Conservation (phyloP, 2,797 vertebrate genomes). For the Labroides dimidiatus region DNA sequence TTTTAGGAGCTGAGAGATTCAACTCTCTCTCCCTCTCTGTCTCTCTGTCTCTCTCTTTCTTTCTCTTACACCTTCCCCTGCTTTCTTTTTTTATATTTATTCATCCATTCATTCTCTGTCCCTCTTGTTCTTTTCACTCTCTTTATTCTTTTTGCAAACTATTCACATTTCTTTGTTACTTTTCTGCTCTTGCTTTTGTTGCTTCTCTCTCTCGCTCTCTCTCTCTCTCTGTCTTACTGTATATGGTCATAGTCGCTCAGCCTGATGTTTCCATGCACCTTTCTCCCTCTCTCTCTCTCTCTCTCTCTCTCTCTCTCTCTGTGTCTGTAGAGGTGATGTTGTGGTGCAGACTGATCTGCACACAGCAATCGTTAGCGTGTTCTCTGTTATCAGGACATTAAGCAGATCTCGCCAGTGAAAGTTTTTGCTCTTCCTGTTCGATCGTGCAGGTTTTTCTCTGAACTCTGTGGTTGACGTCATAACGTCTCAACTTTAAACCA, state of each 20-base stretch:
- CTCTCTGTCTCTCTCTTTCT: not conserved
- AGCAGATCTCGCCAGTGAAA: no score
- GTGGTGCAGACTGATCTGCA: no score
- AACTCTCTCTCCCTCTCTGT: slow-evolving; percentile 5
- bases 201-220: not conserved
- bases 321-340: no score
- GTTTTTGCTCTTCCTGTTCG: no score
- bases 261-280: slow-evolving; percentile 1
- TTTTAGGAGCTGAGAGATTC: slow-evolving; percentile 48
- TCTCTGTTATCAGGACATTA: no score
- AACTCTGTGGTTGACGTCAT: no score
- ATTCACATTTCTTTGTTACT: not conserved
- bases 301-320: no score
- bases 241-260: slow-evolving; percentile 67
- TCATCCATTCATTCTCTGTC: not conserved
- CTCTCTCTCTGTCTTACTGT: slow-evolving; percentile 44
- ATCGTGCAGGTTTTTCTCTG: no score
- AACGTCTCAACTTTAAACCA: no score
- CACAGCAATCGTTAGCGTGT: no score
- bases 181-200: not conserved
- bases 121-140: not conserved
- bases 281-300: no score
- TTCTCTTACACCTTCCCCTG: accelerated
- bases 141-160: not conserved
- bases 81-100: not conserved